phyloP scores from a whole-genome alignment of 2,888 invertebrate species.

The Drosophila koepferae region DNA sequence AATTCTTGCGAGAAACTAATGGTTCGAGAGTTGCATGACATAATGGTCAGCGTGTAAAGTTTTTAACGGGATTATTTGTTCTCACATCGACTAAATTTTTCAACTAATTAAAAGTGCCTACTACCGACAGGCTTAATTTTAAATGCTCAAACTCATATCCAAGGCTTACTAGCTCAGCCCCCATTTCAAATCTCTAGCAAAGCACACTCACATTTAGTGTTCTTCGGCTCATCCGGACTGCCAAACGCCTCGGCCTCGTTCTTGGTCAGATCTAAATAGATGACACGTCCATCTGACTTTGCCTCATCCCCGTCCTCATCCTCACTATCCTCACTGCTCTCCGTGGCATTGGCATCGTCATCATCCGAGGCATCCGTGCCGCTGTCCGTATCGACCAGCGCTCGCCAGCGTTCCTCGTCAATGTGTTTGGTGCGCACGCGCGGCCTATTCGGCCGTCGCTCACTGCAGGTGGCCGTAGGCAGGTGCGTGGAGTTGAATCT shows the following conservation, averaged over 20 bases:
- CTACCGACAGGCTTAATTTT: too few species aligned
- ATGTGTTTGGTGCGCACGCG: slow-evolving; percentile 45
- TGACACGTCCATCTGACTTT: slow-evolving; percentile 44
- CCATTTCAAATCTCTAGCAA: not conserved
- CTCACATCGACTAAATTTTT: too few species aligned
- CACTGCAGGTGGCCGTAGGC: slow-evolving; percentile 31
- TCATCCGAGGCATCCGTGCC: slow-evolving; percentile 79
- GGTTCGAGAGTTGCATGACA: too few species aligned
- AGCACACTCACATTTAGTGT: not conserved
- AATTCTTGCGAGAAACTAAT: too few species aligned
- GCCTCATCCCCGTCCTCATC: not conserved
- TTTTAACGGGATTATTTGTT: too few species aligned
- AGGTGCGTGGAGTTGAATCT: slow-evolving; percentile 82
- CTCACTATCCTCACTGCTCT: slow-evolving; percentile 14
- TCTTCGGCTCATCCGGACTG: slow-evolving; percentile 19
- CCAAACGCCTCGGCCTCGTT: slow-evolving; percentile 73
- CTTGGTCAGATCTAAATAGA: slow-evolving; percentile 82
- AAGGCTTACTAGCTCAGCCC: too few species aligned
- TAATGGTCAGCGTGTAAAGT: too few species aligned
- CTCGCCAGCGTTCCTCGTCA: slow-evolving; percentile 69
- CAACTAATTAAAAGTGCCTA: too few species aligned
- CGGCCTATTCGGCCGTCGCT: slow-evolving; percentile 3
- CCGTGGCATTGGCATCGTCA: slow-evolving; percentile 70
- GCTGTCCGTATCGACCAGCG: slow-evolving; percentile 64
- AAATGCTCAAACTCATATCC: too few species aligned